phyloP scores from a whole-genome alignment of 2,797 vertebrate species.

The Enteromius viviparus region DNA sequence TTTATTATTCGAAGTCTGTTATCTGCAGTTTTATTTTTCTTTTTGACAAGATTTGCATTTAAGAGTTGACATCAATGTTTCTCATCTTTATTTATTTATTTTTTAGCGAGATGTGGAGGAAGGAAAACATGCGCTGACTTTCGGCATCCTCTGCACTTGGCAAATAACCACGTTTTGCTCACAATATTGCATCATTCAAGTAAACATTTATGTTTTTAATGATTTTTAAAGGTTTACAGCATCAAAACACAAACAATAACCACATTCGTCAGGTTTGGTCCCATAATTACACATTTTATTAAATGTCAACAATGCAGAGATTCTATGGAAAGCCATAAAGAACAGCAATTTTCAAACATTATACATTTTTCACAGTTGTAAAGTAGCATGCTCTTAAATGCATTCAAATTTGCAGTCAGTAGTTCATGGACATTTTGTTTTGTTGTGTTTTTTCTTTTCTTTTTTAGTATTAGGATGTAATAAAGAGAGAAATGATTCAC shows the following conservation, averaged over 20 bases:
- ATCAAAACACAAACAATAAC: constrained; percentile 6
- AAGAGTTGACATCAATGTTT: not conserved
- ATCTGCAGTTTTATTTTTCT: not conserved
- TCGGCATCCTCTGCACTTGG: constrained; percentile 10
- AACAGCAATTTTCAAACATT: constrained; percentile 19
- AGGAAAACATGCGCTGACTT: not conserved
- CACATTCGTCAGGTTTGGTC: constrained; percentile 67
- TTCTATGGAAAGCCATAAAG: constrained; percentile 17
- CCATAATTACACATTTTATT: constrained; percentile 86
- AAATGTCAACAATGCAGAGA: constrained; percentile 80
- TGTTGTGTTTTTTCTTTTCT: constrained; percentile 48
- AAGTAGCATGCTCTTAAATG: constrained; percentile 82
- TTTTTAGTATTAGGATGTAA: constrained; percentile 17
- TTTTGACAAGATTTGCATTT: constrained; percentile 37
- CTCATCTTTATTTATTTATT: constrained; percentile 36
- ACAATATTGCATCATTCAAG: not conserved
- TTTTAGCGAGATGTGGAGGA: not conserved
- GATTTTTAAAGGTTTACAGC: not conserved
- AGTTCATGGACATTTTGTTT: constrained; percentile 58
- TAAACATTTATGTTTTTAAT: not conserved
- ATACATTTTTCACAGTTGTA: not conserved
- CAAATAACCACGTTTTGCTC: not conserved
- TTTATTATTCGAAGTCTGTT: constrained; percentile 37
- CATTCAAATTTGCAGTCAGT: constrained; percentile 57
- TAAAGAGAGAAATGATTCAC: constrained; percentile 63